phyloP scores from a whole-genome alignment of 1,140 invertebrate species.

The Neodiprion virginianus region DNA sequence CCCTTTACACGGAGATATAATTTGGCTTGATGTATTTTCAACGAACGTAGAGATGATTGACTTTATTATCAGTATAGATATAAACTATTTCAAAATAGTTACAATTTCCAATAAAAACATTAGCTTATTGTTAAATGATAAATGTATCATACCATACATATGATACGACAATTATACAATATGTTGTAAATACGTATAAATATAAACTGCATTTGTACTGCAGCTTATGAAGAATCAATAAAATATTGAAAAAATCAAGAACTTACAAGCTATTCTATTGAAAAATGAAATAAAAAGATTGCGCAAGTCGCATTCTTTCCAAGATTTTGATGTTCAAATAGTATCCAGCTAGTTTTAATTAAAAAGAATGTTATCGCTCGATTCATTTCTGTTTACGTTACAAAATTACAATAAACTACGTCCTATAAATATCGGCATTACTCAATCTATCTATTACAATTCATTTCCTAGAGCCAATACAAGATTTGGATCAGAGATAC shows the following conservation, averaged over 20 bases:
- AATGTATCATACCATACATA: not conserved
- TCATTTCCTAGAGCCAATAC: not conserved
- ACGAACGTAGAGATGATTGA: not conserved
- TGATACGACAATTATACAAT: not conserved
- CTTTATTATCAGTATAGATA: slow-evolving; percentile 3
- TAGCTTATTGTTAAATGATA: not conserved
- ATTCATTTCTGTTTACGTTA: too few relatives aligned
- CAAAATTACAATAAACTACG: too few relatives aligned
- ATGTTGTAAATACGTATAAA: not conserved
- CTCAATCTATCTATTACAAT: too few relatives aligned
- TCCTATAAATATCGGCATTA: too few relatives aligned
- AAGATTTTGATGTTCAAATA: too few relatives aligned
- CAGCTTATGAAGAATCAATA: not conserved
- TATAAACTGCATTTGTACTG: not conserved
- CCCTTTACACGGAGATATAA: too few relatives aligned
- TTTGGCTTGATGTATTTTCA: too few relatives aligned
- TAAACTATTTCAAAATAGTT: slow-evolving; percentile 18
- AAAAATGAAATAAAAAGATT: too few relatives aligned
- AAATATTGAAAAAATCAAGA: not conserved
- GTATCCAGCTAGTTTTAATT: too few relatives aligned
- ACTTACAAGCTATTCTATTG: not conserved
- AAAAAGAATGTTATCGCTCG: too few relatives aligned
- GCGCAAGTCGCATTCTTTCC: too few relatives aligned
- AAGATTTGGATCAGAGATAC: not conserved
- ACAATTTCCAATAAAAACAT: not conserved